These are phyloP conservation scores for Phacellophora camtschatica DNA, from an alignment of 30 jellyfish, hydroid and myxozoan genomes.

Conservation along the genomic window DNA sequence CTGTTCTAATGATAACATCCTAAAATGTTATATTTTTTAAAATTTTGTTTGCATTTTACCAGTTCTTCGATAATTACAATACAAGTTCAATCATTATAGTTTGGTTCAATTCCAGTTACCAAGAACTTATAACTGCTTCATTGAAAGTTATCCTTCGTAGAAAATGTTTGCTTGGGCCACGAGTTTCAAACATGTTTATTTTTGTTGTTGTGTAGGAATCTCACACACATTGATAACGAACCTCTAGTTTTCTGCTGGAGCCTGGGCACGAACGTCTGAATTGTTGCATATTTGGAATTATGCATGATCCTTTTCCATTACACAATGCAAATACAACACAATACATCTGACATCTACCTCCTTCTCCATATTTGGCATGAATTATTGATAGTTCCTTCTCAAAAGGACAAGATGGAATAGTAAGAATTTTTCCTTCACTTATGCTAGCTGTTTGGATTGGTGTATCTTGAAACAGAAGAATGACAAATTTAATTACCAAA, in stretches of 20 bases:
- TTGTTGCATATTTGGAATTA: conserved; percentile 71
- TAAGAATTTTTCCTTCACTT: conserved; percentile 27
- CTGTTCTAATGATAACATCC: too few species aligned
- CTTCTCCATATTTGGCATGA: conserved; percentile 68
- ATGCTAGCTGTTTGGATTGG: conserved; percentile 31
- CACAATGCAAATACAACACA: conserved; percentile 81
- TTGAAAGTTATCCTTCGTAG: too few species aligned
- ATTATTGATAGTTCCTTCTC: conserved; percentile 55
- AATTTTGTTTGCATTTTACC: too few species aligned
- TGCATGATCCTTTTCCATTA: conserved; percentile 73
- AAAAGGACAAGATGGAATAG: conserved; percentile 59
- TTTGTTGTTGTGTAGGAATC: too few species aligned
- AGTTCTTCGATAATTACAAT: too few species aligned
- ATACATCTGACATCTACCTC: conserved; percentile 64
- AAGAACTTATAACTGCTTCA: too few species aligned
- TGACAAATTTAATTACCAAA: too few species aligned
- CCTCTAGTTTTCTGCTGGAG: conserved; percentile 50
- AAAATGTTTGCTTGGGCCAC: too few species aligned
- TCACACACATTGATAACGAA: conserved; percentile 66
- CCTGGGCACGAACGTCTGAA: conserved; percentile 75
- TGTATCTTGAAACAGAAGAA: conserved; percentile 22
- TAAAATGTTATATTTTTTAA: too few species aligned
- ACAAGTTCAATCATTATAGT: too few species aligned
- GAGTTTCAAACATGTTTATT: too few species aligned
- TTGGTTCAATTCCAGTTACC: too few species aligned